Evolutionary conservation across 1,140 invertebrate species (phyloP).

Genomic region (Megalonaias nervosa): DNA sequence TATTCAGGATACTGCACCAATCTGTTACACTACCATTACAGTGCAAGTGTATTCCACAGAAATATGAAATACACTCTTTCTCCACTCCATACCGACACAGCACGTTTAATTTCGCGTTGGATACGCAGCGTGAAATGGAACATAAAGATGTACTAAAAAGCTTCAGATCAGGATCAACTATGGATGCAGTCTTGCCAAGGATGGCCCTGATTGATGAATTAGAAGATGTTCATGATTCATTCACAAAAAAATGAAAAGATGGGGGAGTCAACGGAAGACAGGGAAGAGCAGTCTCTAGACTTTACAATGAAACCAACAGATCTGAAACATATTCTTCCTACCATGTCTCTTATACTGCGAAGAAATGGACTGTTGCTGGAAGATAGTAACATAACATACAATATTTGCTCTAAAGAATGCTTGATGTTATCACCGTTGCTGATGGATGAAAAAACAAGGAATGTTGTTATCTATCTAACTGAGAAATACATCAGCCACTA

Average conservation of each 20-base stretch:
- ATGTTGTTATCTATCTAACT: too few relatives aligned
- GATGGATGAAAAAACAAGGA: too few relatives aligned
- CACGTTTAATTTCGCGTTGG: background rate
- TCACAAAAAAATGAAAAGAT: background rate
- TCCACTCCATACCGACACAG: background rate
- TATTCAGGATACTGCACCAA: slow-evolving; percentile 2
- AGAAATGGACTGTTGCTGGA: too few relatives aligned
- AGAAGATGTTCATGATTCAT: background rate
- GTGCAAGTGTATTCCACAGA: background rate
- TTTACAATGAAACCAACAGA: too few relatives aligned
- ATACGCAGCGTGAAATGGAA: slow-evolving; percentile 21
- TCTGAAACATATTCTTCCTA: too few relatives aligned
- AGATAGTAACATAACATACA: too few relatives aligned
- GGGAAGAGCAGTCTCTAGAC: too few relatives aligned
- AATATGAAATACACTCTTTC: background rate
- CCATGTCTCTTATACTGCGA: too few relatives aligned
- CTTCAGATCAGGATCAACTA: slow-evolving; percentile 10
- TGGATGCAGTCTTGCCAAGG: background rate
- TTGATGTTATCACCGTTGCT: too few relatives aligned
- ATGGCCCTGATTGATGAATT: slow-evolving; percentile 11
- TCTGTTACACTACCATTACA: background rate
- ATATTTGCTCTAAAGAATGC: too few relatives aligned
- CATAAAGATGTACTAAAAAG: slow-evolving; percentile 23
- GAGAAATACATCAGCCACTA: too few relatives aligned
- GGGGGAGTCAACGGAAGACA: background rate